Evolutionary conservation across 2,888 invertebrate species (phyloP), one percentile per base, ranked within the genome.

Genomic region (Ennomos erosarius): DNA sequence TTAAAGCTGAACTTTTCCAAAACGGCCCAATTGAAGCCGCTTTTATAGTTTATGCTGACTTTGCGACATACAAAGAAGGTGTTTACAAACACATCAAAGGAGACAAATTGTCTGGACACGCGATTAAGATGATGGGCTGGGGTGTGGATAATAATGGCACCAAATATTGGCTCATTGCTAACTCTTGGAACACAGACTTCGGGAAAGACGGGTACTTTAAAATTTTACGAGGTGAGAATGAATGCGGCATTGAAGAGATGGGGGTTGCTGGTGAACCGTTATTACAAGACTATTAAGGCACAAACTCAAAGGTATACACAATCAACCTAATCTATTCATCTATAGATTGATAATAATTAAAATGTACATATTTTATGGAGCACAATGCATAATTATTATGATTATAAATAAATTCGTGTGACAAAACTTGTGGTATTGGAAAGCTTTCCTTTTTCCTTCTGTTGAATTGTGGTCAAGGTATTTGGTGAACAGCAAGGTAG

Each of bases 161-260:
- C 1, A 94, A 95, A 6, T 97, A 97, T 81, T 97, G 97, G 97
- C 89, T 96, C 9, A 93, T 96, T 64, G 97, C 96, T 55, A 97
- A 97, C 87, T 96, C 96, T 0, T 97, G 97, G 97, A 97, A 97
- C 82, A 90, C 92, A 0, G 96, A 96, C 79, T 98, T 97, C 97
- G 97, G 97, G 63, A 94, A 96, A 74, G 88, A 93, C 73, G 96
- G 96, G 0, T 96, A 90, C 80, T 96, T 97, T 88, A 96, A 95
- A 83, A 96, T 97, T 55, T 34, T 50, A 33, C 60, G 59, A 10
- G 68, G 65, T n/a, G 34, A 37, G 1, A 6, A 63, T 40, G 51
- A 55, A 46, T 59, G 55, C 33, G 9, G 8, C 1, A 53, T 59
- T 10, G 60, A 61, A 36, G 1, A 6, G 6, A 2, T 6, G 2